A percentile compares a stretch with the other conserved stretches of the same genome.
Conservation (phyloP, 1,140 invertebrate species). For the Caligus rogercresseyi region DNA sequence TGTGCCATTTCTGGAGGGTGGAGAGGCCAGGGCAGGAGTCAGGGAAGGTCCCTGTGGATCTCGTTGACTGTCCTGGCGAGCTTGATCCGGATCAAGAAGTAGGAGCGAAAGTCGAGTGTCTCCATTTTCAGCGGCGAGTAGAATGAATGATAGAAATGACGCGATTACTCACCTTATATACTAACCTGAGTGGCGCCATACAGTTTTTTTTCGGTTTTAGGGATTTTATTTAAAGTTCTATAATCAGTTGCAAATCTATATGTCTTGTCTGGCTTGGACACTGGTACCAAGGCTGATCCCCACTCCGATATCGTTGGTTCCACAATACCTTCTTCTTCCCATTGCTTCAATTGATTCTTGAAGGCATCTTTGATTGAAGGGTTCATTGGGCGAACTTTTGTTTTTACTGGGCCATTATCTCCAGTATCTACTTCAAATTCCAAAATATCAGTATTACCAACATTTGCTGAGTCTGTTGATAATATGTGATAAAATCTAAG, state of each 20-base stretch:
- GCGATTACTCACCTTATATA: too few relatives aligned
- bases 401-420: background rate
- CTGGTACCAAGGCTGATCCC: constrained; percentile 5
- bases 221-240: background rate
- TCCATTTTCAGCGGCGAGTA: too few relatives aligned
- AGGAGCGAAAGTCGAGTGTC: too few relatives aligned
- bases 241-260: background rate
- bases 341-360: background rate
- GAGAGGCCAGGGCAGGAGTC: too few relatives aligned
- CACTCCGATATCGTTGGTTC: background rate
- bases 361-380: constrained; percentile 1
- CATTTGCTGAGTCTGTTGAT: background rate
- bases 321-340: background rate
- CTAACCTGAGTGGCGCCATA: too few relatives aligned
- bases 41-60: too few relatives aligned
- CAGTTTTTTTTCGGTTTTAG: too few relatives aligned
- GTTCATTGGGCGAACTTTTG: constrained; percentile 2
- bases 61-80: too few relatives aligned
- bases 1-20: too few relatives aligned
- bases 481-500: background rate
- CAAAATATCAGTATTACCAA: background rate
- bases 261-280: background rate
- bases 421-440: background rate
- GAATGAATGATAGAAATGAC: too few relatives aligned
- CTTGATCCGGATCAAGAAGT: too few relatives aligned